These are phyloP conservation scores for Hofmannophila pseudospretella DNA, from an alignment of 2,888 invertebrate genomes.

Conservation along the genomic window DNA sequence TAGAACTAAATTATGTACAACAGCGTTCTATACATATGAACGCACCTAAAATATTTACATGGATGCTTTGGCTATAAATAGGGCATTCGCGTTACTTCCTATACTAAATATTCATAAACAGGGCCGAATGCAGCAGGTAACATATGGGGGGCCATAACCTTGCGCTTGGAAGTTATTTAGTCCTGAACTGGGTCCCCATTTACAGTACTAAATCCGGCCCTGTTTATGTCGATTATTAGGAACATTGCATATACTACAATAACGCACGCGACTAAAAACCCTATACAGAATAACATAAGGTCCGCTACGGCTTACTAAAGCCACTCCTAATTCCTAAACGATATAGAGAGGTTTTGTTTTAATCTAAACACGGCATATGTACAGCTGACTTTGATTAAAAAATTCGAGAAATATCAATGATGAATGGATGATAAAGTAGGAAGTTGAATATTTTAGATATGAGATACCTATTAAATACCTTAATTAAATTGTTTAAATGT, in stretches of 20 bases:
- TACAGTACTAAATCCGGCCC: neutral
- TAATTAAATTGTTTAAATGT: too few species aligned
- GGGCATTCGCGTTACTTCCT: slow-evolving; percentile 41
- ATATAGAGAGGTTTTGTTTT: neutral
- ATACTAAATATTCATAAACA: slow-evolving; percentile 11
- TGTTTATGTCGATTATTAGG: neutral
- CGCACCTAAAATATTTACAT: slow-evolving; percentile 59
- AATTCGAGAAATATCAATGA: too few species aligned
- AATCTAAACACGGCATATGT: neutral
- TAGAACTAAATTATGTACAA: slow-evolving; percentile 31
- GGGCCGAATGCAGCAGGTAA: neutral
- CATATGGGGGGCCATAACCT: neutral
- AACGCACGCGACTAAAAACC: slow-evolving; percentile 10
- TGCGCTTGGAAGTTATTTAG: neutral
- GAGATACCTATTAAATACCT: too few species aligned
- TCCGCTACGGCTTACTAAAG: slow-evolving; percentile 7
- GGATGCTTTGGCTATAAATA: slow-evolving; percentile 72
- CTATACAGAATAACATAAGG: slow-evolving; percentile 7
- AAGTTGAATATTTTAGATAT: too few species aligned
- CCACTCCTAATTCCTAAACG: slow-evolving; percentile 7
- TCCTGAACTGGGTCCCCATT: neutral
- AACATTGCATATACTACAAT: neutral
- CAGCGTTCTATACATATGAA: slow-evolving; percentile 30
- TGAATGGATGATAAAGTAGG: too few species aligned
- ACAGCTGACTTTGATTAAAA: neutral